Percentiles rank a stretch among this genome's conserved stretches.
These are phyloP conservation scores for Varanus salvator DNA, from an alignment of 2,113 vertebrate genomes.

Conservation along the genomic window DNA sequence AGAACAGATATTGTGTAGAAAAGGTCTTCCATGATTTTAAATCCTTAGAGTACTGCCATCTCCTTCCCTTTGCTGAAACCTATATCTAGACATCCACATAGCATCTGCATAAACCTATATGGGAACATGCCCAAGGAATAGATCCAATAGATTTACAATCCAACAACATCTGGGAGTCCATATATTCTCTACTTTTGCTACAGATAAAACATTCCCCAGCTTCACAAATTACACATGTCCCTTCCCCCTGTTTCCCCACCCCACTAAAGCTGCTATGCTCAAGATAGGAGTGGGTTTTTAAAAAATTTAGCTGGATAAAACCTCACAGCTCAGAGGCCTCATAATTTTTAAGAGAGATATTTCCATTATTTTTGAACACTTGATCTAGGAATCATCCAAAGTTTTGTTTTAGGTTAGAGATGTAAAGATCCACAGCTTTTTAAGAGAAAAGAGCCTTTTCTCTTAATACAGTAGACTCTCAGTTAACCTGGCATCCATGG, in stretches of 20 bases:
- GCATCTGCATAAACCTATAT: not conserved
- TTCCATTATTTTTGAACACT: not conserved
- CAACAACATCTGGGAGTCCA: too few species aligned
- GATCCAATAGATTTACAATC: too few species aligned
- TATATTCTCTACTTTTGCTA: not conserved
- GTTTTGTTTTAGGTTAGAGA: not conserved
- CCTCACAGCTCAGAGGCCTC: not conserved
- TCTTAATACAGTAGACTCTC: not conserved
- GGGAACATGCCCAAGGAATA: not conserved
- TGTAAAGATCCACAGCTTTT: not conserved
- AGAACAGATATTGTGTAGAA: not conserved
- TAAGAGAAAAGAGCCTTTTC: not conserved
- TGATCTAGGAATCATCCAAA: not conserved
- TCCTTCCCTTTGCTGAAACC: not conserved
- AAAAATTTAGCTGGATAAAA: not conserved
- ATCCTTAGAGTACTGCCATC: not conserved
- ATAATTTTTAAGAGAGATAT: not conserved
- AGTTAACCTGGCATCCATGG: too few species aligned
- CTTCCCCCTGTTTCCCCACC: not conserved
- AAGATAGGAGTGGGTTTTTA: not conserved
- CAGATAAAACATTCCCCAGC: not conserved
- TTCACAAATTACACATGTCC: not conserved
- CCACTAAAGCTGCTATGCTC: not conserved
- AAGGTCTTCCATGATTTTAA: not conserved
- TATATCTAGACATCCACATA: not conserved